These are phyloP conservation scores for Chiroxiphia lanceolata DNA, from an alignment of 2,797 vertebrate genomes.

Conservation along the genomic window DNA sequence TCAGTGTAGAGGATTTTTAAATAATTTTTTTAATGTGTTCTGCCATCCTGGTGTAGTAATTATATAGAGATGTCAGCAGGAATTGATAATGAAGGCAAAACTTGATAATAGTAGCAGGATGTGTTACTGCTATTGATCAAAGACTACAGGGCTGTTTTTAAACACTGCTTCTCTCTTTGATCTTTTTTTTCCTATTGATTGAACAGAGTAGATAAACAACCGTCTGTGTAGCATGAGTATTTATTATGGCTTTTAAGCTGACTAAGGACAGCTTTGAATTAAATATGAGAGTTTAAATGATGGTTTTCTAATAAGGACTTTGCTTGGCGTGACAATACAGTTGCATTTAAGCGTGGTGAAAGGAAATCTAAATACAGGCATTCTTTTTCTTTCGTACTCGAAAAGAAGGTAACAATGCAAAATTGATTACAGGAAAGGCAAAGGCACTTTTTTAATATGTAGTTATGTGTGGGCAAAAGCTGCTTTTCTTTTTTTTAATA, in stretches of 20 bases:
- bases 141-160: slow-evolving; percentile 26
- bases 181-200: slow-evolving; percentile 9
- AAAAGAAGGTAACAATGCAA: background rate
- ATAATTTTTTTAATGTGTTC: background rate
- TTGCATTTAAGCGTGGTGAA: background rate
- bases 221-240: background rate
- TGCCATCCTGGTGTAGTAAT: background rate
- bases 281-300: background rate
- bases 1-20: background rate
- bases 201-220: background rate
- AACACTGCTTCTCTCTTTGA: slow-evolving; percentile 17
- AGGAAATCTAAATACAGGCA: background rate
- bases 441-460: background rate
- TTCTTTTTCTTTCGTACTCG: background rate
- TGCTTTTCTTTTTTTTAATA: background rate
- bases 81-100: background rate
- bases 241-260: slow-evolving; percentile 17
- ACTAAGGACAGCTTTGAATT: background rate
- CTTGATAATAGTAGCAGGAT: slow-evolving; percentile 15
- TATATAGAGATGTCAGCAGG: background rate
- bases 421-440: background rate
- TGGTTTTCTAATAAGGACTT: background rate
- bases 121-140: slow-evolving; percentile 32
- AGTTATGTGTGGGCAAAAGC: background rate
- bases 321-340: background rate